Base-by-base conservation (phyloP, 30 jellyfish, hydroid and myxozoan species). In the Chrysaora quinquecirrha region DNA sequence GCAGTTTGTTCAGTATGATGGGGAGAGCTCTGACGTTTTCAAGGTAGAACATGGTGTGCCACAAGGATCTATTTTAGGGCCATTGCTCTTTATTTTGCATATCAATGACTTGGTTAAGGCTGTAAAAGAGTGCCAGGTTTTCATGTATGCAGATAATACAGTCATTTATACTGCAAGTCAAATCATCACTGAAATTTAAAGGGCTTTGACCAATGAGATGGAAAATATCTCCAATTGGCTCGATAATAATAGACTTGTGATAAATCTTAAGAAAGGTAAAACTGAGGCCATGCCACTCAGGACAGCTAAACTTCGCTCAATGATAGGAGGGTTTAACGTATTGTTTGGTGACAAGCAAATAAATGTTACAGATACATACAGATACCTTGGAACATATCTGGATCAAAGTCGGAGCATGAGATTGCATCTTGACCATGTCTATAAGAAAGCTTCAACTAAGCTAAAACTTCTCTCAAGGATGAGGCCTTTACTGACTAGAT, bases 341-440 rank as follows among this genome's bases (percentile, higher is more conserved):
- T 20, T 49, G 12, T 23, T 54, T 54, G 62, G 33, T 9, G 81
- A 75, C 64, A 75, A 75, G 81, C 80, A 63, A n/a, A 49, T 75
- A 75, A 75, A 49, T 75, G 76, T 49, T 25, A 49, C 87, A 29
- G 63, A 75, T 28, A 4, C 64, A 54, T 75, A 56, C 79, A 75
- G 54, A 73, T 75, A 75, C 87, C 87, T 75, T 19, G 81, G 87
- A 49, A 54, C 64, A 27, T 75, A 75, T 64, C 81, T 75, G 81
- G 87, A 75, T 54, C 81, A 54, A 54, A 50, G 81, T 81, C 62
- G 50, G 76, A 50, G 33, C 87, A 49, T 75, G 81, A 30, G 75
- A 56, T 30, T 49, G 14, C 87, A 49, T 54, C 64, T 49, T 75
- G 76, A 0, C 30, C 50, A 75, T 25, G 87, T 75, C 2, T n/a